phyloP scores from a whole-genome alignment of 1,140 invertebrate species.

The Caenorhabditis remanei region DNA sequence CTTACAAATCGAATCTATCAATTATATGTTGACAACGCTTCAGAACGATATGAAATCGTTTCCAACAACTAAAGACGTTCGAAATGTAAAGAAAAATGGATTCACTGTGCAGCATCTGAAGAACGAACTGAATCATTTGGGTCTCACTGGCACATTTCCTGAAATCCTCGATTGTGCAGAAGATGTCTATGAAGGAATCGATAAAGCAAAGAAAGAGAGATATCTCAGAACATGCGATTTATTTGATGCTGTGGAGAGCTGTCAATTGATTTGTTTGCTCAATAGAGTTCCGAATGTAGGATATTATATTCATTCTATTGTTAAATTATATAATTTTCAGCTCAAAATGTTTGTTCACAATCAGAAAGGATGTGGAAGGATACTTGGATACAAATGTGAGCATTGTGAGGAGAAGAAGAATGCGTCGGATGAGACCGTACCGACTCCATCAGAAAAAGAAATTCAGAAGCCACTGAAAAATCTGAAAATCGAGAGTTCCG shows the following conservation, averaged over 20 bases:
- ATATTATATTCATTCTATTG: too few species aligned
- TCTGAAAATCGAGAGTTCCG: too few species aligned
- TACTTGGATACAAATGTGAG: too few species aligned
- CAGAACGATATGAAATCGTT: too few species aligned
- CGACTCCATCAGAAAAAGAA: neutral
- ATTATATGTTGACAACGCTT: too few species aligned
- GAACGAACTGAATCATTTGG: neutral
- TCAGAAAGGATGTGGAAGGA: too few species aligned
- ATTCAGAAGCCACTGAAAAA: neutral
- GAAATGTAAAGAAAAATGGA: neutral
- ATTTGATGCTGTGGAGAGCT: slow-evolving; percentile 83
- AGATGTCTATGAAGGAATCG: neutral
- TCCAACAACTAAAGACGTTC: too few species aligned
- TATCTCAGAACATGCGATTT: slow-evolving; percentile 83
- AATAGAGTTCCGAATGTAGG: slow-evolving; percentile 83
- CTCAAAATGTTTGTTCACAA: too few species aligned
- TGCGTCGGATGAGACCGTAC: too few species aligned
- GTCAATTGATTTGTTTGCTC: slow-evolving; percentile 82
- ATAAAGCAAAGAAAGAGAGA: slow-evolving; percentile 79
- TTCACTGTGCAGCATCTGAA: neutral
- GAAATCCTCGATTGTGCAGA: neutral
- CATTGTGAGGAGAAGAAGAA: neutral
- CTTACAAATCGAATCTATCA: too few species aligned
- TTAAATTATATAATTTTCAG: too few species aligned
- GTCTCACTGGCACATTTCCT: neutral